phyloP scores from a whole-genome alignment of 2,113 vertebrate species.

The Melanocharis versteri region DNA sequence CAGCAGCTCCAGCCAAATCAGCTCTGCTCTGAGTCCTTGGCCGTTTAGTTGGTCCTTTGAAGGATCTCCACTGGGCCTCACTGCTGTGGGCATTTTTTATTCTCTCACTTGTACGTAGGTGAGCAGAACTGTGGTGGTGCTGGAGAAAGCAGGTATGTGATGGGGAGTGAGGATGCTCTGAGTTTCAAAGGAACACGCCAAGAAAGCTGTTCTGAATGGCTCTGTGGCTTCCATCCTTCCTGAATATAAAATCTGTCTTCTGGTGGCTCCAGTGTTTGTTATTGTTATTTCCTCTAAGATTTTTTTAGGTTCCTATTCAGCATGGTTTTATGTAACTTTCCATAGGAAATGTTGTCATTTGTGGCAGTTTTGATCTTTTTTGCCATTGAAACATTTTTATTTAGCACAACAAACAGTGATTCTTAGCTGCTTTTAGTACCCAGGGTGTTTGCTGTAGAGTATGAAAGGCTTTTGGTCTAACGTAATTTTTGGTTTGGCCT shows the following conservation, averaged over 20 bases:
- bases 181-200: not conserved
- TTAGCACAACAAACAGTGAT: constrained; percentile 10
- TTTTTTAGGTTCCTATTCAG: constrained; percentile 40
- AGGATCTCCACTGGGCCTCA: not conserved
- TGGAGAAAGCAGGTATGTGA: not conserved
- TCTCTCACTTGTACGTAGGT: not conserved
- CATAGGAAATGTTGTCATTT: constrained; percentile 67
- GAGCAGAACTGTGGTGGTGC: not conserved
- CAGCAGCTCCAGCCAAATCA: not conserved
- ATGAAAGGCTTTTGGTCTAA: not conserved
- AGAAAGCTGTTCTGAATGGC: not conserved
- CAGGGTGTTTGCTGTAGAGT: not conserved
- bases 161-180: not conserved
- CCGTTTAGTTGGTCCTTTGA: not conserved
- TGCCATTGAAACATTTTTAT: not conserved
- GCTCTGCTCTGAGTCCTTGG: not conserved
- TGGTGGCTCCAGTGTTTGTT: not conserved
- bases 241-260: not conserved
- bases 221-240: constrained; percentile 22
- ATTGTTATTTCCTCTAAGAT: constrained; percentile 46
- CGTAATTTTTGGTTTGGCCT: not conserved
- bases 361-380: constrained; percentile 41
- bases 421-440: constrained; percentile 5
- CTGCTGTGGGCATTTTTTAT: not conserved
- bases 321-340: constrained; percentile 47